A percentile compares a stretch with the other conserved stretches of the same genome.
Evolutionary conservation across 2,797 vertebrate genomes (phyloP).

Genomic region (Clarias platycephalus): DNA sequence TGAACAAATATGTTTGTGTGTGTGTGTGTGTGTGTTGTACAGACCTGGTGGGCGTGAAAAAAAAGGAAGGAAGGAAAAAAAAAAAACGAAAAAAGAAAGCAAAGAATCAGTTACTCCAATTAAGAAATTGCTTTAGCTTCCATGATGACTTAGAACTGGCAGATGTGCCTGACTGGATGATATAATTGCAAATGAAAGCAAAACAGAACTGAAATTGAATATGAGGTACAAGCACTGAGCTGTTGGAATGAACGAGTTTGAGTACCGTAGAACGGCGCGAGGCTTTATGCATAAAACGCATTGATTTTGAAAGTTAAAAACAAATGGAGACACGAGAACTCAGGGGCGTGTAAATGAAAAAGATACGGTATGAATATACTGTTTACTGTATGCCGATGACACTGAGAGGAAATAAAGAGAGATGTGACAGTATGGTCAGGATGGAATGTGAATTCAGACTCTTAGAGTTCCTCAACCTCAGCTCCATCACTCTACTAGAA

Average conservation of each 20-base stretch:
- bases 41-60: neutral
- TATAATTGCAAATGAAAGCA: slow-evolving; percentile 32
- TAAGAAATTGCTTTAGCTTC: slow-evolving; percentile 4
- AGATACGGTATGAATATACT: too few relatives aligned
- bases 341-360: neutral
- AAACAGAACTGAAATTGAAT: slow-evolving; percentile 20
- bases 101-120: slow-evolving; percentile 22
- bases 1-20: neutral
- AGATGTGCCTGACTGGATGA: slow-evolving; percentile 23
- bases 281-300: neutral
- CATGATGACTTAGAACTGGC: slow-evolving; percentile 11
- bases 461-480: neutral
- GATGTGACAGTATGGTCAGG: neutral
- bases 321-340: neutral
- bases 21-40: neutral
- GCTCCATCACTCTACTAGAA: neutral
- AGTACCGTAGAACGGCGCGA: neutral
- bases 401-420: neutral
- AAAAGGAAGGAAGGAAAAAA: too few relatives aligned
- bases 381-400: neutral
- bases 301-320: neutral
- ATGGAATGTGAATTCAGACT: neutral
- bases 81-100: neutral
- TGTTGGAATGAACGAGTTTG: neutral
- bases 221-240: neutral